These are phyloP conservation scores for Petrocephalus sullivani DNA, from an alignment of 2,797 vertebrate species.

Conservation along the genomic window DNA sequence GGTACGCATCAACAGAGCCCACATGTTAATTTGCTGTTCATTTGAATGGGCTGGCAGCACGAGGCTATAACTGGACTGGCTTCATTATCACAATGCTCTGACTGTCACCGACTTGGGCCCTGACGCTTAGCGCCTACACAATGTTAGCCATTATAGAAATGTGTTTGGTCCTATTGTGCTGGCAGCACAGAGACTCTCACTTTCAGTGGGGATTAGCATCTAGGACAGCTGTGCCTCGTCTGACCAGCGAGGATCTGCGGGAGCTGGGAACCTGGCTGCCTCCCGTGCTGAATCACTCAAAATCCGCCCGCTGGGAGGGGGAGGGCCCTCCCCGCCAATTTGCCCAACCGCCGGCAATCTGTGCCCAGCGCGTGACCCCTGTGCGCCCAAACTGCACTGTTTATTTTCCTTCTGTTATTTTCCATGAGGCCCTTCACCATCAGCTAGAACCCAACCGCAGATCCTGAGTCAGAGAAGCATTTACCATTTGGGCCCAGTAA, in stretches of 20 bases:
- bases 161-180: neutral
- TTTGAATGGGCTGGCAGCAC: neutral
- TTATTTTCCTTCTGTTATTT: neutral
- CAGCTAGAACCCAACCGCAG: neutral
- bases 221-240: neutral
- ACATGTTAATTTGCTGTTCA: neutral
- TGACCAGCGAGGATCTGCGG: neutral
- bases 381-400: neutral
- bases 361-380: neutral
- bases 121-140: neutral
- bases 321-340: neutral
- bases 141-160: neutral
- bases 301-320: neutral
- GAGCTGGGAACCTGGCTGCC: neutral
- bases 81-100: neutral
- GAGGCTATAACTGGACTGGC: neutral
- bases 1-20: neutral
- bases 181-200: neutral
- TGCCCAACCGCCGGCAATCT: neutral
- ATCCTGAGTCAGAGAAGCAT: neutral
- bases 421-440: constrained; percentile 2
- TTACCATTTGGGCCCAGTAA: neutral
- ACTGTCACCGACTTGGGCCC: neutral
- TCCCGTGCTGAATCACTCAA: neutral
- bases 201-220: neutral